Base-by-base conservation (phyloP, 1,140 invertebrate genomes). In the Macrosteles quadrilineatus region DNA sequence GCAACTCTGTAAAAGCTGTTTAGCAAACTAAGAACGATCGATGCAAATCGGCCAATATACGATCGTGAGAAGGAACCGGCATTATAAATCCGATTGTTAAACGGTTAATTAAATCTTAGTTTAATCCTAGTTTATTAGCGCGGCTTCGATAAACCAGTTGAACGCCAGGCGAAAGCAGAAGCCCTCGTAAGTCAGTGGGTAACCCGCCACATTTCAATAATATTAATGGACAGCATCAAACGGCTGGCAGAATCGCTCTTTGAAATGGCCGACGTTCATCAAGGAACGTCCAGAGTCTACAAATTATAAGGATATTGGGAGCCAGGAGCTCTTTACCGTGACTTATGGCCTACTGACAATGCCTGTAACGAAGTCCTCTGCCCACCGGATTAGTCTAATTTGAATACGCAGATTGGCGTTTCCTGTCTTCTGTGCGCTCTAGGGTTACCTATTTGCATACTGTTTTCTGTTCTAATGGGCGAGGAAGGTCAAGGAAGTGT, bases 331-430 rank as follows among this genome's bases (percentile, higher is more conserved):
- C 4, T 59, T 59, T 59, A 59, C 21, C 55, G 55, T 59, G 55
- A 59, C 55, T 59, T 59, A 59, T 59, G 55, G 25, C 55, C 55
- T 25, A 3, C 47, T 25, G 55, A 59, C 55, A 59, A 59, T 59
- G 55, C 55, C 23, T 12, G 55, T 59, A 59, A 59, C 55, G 55
- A 59, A 59, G 55, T 29, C 55, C 27, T 27, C 21, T 59, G 55
- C 55, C 55, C 55, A 59, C 55, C 55, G 6, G 55, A 59, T 59
- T 59, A 59, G 55, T 59, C 55, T 50, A 59, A 59, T 59, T 59
- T 59, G 55, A 59, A 59, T 59, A 59, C 55, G 25, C 55, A 27
- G 55, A 59, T 59, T 59, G 55, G 55, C 55, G 55, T 59, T 59
- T 59, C 55, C 55, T 29, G 55, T 59, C 25, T 9, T 23, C 25